Percentiles rank a stretch among this genome's conserved stretches.
phyloP scores from a whole-genome alignment of 2,797 vertebrate species.

The Prunella strophiata region DNA sequence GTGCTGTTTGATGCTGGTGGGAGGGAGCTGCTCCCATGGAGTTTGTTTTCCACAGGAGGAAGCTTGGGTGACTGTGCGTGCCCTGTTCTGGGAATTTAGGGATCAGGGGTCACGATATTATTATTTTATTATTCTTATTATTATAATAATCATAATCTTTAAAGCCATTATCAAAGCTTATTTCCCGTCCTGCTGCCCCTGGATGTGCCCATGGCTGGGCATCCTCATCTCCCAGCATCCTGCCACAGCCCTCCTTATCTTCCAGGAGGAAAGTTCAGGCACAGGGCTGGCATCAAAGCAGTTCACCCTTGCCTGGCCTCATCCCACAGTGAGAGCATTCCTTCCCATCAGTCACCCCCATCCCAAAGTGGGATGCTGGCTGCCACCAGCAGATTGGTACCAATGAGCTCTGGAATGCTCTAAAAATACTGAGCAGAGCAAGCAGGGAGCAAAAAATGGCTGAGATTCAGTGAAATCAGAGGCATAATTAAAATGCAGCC shows the following conservation, averaged over 20 bases:
- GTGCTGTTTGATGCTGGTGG: not conserved
- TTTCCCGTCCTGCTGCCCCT: not conserved
- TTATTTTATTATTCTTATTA: not conserved
- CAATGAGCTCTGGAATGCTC: not conserved
- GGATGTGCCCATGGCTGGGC: fast-evolving
- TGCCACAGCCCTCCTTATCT: not conserved
- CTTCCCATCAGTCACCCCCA: not conserved
- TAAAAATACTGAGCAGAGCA: not conserved
- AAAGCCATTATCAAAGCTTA: not conserved
- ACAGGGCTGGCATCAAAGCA: not conserved
- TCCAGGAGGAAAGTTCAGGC: not conserved
- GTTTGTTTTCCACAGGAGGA: not conserved
- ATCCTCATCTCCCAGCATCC: not conserved
- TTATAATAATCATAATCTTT: not conserved
- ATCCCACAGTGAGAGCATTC: fast-evolving
- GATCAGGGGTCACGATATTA: not conserved
- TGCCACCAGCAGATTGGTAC: not conserved
- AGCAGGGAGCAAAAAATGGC: constrained; percentile 1
- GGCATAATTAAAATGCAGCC: constrained; percentile 48
- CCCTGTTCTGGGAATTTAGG: not conserved
- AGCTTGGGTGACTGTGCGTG: fast-evolving
- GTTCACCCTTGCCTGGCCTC: not conserved
- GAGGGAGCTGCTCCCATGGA: not conserved
- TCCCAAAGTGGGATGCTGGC: not conserved
- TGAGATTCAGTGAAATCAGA: constrained; percentile 19